A percentile compares a stretch with the other conserved stretches of the same genome.
Evolutionary conservation across 2,888 invertebrate genomes (phyloP).

Genomic region (Cheilosia urbana): DNA sequence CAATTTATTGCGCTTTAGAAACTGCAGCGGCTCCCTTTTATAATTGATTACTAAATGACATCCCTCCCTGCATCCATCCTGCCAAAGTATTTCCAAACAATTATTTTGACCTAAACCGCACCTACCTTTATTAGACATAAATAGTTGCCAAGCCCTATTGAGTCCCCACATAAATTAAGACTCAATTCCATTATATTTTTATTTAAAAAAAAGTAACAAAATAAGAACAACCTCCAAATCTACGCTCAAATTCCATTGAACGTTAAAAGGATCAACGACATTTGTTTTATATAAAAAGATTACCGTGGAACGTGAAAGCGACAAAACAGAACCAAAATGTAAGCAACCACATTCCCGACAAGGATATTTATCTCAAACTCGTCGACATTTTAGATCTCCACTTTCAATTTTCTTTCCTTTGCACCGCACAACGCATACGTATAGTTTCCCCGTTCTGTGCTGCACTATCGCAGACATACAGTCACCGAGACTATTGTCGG

Average conservation of each 20-base stretch:
- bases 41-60: no score
- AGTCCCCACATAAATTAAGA: no score
- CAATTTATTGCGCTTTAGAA: no score
- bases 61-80: no score
- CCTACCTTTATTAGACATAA: no score
- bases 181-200: background rate
- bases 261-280: background rate
- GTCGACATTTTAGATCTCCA: conserved; percentile 45
- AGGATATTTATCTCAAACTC: conserved; percentile 38
- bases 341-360: background rate
- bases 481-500: conserved; percentile 20
- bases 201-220: no score
- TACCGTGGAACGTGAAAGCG: background rate
- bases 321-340: background rate
- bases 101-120: no score
- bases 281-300: background rate
- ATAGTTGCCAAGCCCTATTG: no score
- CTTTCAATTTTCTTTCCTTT: conserved; percentile 47
- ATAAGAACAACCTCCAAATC: background rate
- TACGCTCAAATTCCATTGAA: background rate
- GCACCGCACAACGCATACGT: conserved; percentile 13
- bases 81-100: no score
- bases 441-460: background rate
- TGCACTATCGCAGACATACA: conserved; percentile 4
- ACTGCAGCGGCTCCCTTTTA: no score